Evolutionary conservation across 2,888 invertebrate genomes (phyloP).

Genomic region (Dryocosmus kuriphilus): DNA sequence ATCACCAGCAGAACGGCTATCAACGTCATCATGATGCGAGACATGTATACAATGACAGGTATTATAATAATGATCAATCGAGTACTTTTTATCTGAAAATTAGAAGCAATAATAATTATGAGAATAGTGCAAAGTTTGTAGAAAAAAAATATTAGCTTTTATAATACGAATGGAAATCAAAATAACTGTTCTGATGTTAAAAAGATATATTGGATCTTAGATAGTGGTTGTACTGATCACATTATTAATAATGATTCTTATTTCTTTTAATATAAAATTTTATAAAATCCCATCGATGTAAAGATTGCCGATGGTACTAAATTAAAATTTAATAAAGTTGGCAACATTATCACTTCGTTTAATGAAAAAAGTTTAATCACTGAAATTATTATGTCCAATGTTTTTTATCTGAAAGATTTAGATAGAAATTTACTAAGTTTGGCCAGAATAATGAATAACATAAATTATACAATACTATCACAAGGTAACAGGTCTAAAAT

Average conservation of each 20-base stretch:
- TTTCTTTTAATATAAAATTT: slow-evolving; percentile 26
- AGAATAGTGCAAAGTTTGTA: too few species aligned
- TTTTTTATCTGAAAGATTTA: too few species aligned
- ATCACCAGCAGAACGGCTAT: background rate
- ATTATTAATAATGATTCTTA: too few species aligned
- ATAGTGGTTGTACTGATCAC: slow-evolving; percentile 48
- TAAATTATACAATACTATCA: slow-evolving; percentile 44
- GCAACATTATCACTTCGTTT: slow-evolving; percentile 43
- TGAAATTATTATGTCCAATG: slow-evolving; percentile 40
- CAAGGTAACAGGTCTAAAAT: slow-evolving; percentile 27
- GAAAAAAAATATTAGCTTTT: too few species aligned
- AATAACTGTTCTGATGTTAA: background rate
- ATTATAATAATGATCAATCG: background rate
- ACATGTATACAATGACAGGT: background rate
- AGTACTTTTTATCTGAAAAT: background rate
- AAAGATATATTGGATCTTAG: slow-evolving; percentile 47
- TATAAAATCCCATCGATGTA: slow-evolving; percentile 43
- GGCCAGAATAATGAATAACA: slow-evolving; percentile 40
- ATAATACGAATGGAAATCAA: too few species aligned
- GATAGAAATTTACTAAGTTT: slow-evolving; percentile 49
- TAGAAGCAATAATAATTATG: too few species aligned
- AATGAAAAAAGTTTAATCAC: background rate
- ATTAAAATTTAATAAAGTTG: slow-evolving; percentile 46
- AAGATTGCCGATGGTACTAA: slow-evolving; percentile 43
- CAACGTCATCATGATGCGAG: background rate